Conservation (phyloP, 2,888 invertebrate species). For the Frankliniella intonsa region DNA sequence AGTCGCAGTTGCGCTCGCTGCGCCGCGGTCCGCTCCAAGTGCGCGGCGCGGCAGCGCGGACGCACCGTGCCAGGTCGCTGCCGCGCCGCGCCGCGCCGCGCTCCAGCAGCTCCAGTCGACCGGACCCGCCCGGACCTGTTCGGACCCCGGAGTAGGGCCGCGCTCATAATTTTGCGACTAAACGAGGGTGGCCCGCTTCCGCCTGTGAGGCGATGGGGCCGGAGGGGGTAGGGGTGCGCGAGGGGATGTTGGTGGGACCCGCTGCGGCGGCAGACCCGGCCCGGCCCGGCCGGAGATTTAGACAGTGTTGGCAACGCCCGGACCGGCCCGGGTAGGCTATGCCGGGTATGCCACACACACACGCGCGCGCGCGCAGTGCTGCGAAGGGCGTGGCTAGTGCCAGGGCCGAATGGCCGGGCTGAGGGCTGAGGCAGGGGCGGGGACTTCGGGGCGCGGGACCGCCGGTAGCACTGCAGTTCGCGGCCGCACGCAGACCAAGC, state of each 20-base stretch:
- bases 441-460: not conserved
- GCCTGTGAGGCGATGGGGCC: not conserved
- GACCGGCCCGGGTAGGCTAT: not conserved
- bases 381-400: not conserved
- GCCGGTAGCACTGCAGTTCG: not conserved
- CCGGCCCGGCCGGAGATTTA: not conserved
- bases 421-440: not conserved
- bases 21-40: too few relatives aligned
- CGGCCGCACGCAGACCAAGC: too few relatives aligned
- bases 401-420: not conserved
- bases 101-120: too few relatives aligned
- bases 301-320: not conserved
- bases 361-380: not conserved
- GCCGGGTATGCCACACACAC: not conserved
- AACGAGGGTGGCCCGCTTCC: conserved; percentile 1
- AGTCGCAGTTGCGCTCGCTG: too few relatives aligned
- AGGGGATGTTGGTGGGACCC: too few relatives aligned
- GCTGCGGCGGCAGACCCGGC: too few relatives aligned
- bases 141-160: too few relatives aligned
- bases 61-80: too few relatives aligned
- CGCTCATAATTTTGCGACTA: not conserved
- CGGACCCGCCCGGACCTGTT: too few relatives aligned
- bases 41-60: not conserved
- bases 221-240: too few relatives aligned
- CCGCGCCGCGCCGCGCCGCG: too few relatives aligned